phyloP scores from a whole-genome alignment of 2,888 invertebrate genomes.

The Andricus curvator region DNA sequence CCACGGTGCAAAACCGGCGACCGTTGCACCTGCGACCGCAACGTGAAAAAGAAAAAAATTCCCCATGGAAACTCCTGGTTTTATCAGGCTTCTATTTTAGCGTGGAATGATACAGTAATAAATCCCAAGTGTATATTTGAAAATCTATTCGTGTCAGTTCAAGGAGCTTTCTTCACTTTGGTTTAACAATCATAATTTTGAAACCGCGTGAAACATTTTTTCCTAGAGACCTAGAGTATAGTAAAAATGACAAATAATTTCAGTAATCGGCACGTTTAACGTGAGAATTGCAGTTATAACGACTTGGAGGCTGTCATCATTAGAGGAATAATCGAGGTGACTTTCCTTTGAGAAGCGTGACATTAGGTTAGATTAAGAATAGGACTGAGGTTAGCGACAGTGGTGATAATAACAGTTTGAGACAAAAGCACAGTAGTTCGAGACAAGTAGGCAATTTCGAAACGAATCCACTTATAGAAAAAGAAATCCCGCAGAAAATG shows the following conservation, averaged over 20 bases:
- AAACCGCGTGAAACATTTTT: neutral
- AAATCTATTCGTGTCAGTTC: neutral
- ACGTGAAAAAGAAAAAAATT: constrained; percentile 63
- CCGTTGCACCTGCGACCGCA: constrained; percentile 74
- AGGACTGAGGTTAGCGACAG: constrained; percentile 61
- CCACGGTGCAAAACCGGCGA: constrained; percentile 71
- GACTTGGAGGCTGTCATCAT: constrained; percentile 27
- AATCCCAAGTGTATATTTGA: neutral
- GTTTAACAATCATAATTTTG: neutral
- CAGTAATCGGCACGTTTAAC: constrained; percentile 20
- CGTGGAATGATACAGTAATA: constrained; percentile 41
- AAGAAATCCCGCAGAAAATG: constrained; percentile 28
- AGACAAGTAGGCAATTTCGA: constrained; percentile 48
- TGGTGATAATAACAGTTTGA: constrained; percentile 62
- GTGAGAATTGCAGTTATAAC: constrained; percentile 32
- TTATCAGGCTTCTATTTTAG: constrained; percentile 27
- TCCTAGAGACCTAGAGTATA: neutral
- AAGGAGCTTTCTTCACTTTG: neutral
- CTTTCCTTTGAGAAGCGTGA: constrained; percentile 38
- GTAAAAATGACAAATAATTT: constrained; percentile 7
- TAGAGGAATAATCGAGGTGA: constrained; percentile 35
- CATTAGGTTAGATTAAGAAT: constrained; percentile 50
- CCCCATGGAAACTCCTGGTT: constrained; percentile 27
- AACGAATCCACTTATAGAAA: constrained; percentile 28
- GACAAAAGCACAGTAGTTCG: constrained; percentile 59